These are phyloP conservation scores for Lordiphosa fenestrarum DNA, from an alignment of 2,888 invertebrate species.

Conservation along the genomic window DNA sequence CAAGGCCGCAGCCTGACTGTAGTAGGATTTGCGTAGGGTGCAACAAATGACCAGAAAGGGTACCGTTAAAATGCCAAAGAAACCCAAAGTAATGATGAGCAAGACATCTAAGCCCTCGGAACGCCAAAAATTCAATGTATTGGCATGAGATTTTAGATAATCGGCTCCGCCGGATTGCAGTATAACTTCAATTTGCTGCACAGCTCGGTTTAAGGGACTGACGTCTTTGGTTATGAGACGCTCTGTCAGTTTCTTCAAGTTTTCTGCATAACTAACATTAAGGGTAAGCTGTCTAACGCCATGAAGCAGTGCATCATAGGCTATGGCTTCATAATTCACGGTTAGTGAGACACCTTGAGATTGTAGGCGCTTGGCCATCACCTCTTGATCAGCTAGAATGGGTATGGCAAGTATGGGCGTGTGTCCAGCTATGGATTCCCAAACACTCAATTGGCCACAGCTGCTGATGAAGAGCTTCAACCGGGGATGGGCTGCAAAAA, in stretches of 20 bases:
- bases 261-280: conserved; percentile 69
- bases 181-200: conserved; percentile 78
- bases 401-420: conserved; percentile 82
- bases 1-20: conserved; percentile 49
- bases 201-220: conserved; percentile 65
- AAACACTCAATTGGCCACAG: conserved; percentile 83
- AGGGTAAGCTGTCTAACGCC: conserved; percentile 78
- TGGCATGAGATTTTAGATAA: conserved; percentile 77
- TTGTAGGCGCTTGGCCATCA: conserved; percentile 80
- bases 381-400: conserved; percentile 81
- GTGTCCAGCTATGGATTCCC: conserved; percentile 81
- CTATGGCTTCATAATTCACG: conserved; percentile 77
- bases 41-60: conserved; percentile 77
- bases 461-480: conserved; percentile 83
- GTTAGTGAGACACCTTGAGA: conserved; percentile 79
- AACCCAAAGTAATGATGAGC: conserved; percentile 73
- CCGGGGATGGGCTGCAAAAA: conserved; percentile 81
- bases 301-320: conserved; percentile 77
- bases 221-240: conserved; percentile 58
- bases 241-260: conserved; percentile 45
- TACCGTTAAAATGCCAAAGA: conserved; percentile 75
- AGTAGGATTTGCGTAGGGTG: conserved; percentile 75
- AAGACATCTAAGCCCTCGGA: conserved; percentile 77
- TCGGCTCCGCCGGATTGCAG: conserved; percentile 74
- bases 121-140: conserved; percentile 75